Evolutionary conservation across 2,797 vertebrate genomes (phyloP), one percentile per base, ranked within the genome.

Genomic region (Naso thynnoides): DNA sequence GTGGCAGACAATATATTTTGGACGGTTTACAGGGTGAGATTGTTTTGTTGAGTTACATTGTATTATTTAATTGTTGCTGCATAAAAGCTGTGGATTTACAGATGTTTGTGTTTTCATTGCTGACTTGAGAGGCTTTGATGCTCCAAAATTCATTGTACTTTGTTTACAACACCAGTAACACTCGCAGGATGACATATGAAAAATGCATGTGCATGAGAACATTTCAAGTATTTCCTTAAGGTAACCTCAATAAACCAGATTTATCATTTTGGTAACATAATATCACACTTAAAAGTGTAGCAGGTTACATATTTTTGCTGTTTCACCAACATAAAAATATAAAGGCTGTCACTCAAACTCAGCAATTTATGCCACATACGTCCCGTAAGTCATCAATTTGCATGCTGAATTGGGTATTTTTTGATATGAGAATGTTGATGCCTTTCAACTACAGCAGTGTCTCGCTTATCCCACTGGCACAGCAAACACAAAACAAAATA

Each of bases 401-500:
- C 45, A 72, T 78, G 69, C 67, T 54, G 54, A 80, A 60, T 47
- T 71, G 70, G 57, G 27, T 33, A 27, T 79, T 72, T 78, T 72
- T 56, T 80, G 8, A 67, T 68, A 44, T 83, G 74, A 71, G 47
- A 70, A 73, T 41, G 67, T 64, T 42, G 52, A 81, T 71, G 49
- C 41, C 63, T 87, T 83, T 91, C 70, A 62, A 65, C 65, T 70
- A 29, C 75, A 75, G 53, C 68, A 58, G 71, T 53, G 73, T 54
- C 76, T 52, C 57, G 66, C 76, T 50, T 81, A 36, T 82, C 76
- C 84, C 82, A 69, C 65, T 60, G 86, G 79, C 83, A 68, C 64
- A 24, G 63, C 58, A 83, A 83, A 80, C 57, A 71, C 58, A 81
- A 78, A 91, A 86, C 80, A 85, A 89, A 88, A 87, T 85, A 86